Evolutionary conservation across 2,888 invertebrate genomes (phyloP).

Genomic region (Euclidia mi): DNA sequence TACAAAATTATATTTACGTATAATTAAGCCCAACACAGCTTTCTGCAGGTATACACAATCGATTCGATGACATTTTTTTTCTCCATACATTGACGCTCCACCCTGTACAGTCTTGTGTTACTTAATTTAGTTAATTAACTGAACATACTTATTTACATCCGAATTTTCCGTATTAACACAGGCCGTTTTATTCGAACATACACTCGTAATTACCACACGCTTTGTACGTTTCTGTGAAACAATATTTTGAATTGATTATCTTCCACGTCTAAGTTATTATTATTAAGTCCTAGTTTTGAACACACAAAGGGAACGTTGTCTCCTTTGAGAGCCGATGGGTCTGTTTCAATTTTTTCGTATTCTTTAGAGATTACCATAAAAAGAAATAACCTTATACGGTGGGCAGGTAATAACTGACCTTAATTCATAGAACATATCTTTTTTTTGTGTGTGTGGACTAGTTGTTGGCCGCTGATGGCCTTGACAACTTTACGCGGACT

Average conservation of each 20-base stretch:
- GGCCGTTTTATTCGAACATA: not conserved
- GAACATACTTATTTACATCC: conserved; percentile 27
- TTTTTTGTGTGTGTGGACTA: too few species aligned
- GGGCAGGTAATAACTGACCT: conserved; percentile 43
- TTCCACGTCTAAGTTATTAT: conserved; percentile 12
- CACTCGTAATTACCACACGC: conserved; percentile 3
- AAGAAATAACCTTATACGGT: not conserved
- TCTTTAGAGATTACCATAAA: not conserved
- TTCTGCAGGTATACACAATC: too few species aligned
- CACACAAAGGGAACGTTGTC: not conserved
- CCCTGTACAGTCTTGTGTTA: too few species aligned
- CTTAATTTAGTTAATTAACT: conserved; percentile 47
- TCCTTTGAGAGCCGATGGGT: conserved; percentile 16
- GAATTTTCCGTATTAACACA: conserved; percentile 19
- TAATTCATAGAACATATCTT: conserved; percentile 72
- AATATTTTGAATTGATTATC: conserved; percentile 14
- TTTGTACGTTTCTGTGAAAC: not conserved
- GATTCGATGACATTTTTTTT: too few species aligned
- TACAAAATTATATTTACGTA: too few species aligned
- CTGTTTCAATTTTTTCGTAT: conserved; percentile 13
- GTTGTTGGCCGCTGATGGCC: too few species aligned
- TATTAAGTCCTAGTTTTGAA: not conserved
- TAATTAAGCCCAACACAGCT: too few species aligned
- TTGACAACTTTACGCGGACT: too few species aligned
- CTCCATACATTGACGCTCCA: too few species aligned